Percentiles rank a stretch among this genome's conserved stretches.
Evolutionary conservation across 1,140 invertebrate species (phyloP).

Genomic region (Procambarus virginalis): DNA sequence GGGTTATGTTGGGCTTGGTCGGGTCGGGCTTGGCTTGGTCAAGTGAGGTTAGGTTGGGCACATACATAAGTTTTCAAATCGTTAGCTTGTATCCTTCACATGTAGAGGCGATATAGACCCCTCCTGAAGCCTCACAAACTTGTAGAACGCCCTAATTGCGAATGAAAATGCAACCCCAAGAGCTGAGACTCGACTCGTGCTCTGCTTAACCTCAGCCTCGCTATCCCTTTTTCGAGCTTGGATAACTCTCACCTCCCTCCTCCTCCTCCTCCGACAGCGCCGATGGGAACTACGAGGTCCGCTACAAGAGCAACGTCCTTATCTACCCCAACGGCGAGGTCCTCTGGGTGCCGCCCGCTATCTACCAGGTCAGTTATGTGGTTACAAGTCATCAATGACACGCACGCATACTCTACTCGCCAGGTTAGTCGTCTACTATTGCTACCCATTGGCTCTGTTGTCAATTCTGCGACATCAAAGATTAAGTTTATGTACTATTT

Average conservation of each 20-base stretch:
- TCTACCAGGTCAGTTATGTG: conserved; percentile 84
- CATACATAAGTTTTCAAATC: too few species aligned
- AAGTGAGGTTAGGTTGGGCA: too few species aligned
- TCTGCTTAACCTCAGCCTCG: background rate
- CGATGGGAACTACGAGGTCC: conserved; percentile 96
- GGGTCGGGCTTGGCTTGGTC: too few species aligned
- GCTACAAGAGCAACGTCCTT: conserved; percentile 97
- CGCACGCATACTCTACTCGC: background rate
- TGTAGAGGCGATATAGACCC: too few species aligned
- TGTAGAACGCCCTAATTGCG: too few species aligned
- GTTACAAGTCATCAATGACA: background rate
- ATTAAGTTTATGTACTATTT: too few species aligned
- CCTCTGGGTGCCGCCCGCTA: conserved; percentile 98
- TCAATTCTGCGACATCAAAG: too few species aligned
- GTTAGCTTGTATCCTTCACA: too few species aligned
- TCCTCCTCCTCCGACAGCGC: conserved; percentile 80
- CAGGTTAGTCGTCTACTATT: background rate
- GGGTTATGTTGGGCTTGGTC: too few species aligned
- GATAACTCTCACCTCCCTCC: background rate
- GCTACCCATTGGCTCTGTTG: background rate
- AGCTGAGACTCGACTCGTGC: too few species aligned
- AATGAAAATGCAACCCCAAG: too few species aligned
- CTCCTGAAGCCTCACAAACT: too few species aligned
- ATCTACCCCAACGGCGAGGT: conserved; percentile 95
- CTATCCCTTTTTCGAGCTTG: background rate